phyloP scores from a whole-genome alignment of 2,113 vertebrate species.

The Caracal caracal region DNA sequence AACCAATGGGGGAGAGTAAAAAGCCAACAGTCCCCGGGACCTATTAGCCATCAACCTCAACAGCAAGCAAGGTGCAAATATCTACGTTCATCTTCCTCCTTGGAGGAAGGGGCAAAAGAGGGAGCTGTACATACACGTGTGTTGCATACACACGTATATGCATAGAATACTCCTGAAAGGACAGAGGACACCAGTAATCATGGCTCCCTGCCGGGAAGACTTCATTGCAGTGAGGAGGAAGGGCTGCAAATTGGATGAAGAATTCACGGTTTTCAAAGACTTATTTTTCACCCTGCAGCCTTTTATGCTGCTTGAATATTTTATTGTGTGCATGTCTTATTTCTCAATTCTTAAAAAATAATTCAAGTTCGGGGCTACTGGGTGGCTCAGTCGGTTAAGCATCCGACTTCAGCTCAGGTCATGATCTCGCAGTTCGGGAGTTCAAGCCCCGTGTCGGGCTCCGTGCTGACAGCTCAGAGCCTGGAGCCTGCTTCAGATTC shows the following conservation, averaged over 20 bases:
- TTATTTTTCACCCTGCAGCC: not conserved
- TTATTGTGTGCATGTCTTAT: not conserved
- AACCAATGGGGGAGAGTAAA: not conserved
- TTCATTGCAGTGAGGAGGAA: too few species aligned
- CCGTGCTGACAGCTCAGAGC: too few species aligned
- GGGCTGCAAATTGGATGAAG: not conserved
- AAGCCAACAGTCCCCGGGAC: not conserved
- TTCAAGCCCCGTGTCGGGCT: too few species aligned
- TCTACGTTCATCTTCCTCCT: not conserved
- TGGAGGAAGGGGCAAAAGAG: not conserved
- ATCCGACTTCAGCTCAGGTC: too few species aligned
- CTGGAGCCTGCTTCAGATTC: too few species aligned
- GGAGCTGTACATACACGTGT: not conserved
- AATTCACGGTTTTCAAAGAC: not conserved
- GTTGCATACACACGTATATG: accelerated
- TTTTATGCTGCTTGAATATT: not conserved
- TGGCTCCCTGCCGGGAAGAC: not conserved
- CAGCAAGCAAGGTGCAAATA: not conserved
- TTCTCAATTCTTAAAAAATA: not conserved
- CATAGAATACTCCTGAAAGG: not conserved
- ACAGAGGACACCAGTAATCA: accelerated
- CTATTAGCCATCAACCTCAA: not conserved
- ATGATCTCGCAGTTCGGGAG: too few species aligned
- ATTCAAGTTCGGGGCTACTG: too few species aligned
- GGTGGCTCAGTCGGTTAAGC: too few species aligned